phyloP scores from a whole-genome alignment of 1,140 invertebrate genomes.

The Patella vulgata region DNA sequence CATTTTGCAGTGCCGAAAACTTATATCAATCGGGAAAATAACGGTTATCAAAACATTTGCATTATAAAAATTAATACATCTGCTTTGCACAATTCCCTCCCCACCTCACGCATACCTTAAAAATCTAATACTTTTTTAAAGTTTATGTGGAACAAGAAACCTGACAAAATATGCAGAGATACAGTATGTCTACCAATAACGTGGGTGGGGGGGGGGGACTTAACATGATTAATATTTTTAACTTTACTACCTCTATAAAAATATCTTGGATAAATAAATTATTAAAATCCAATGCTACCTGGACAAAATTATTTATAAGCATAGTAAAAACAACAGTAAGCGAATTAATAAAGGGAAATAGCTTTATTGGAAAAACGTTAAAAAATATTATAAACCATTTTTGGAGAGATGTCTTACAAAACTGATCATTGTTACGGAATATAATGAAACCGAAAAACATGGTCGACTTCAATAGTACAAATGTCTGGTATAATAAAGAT shows the following conservation, averaged over 20 bases:
- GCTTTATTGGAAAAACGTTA: not conserved
- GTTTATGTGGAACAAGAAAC: constrained; percentile 13
- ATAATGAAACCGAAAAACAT: not conserved
- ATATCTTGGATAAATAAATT: constrained; percentile 22
- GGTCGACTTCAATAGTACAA: not conserved
- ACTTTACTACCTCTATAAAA: constrained; percentile 5
- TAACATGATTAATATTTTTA: too few relatives aligned
- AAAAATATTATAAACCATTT: constrained; percentile 6
- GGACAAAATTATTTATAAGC: constrained; percentile 6
- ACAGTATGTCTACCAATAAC: too few relatives aligned
- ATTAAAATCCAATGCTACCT: not conserved
- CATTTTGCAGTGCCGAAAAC: constrained; percentile 15
- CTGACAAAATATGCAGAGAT: constrained; percentile 6
- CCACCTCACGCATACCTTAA: not conserved
- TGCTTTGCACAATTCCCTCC: constrained; percentile 12
- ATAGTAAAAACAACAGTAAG: not conserved
- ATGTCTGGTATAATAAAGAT: constrained; percentile 4
- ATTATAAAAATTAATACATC: constrained; percentile 14
- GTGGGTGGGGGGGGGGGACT: too few relatives aligned
- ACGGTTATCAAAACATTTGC: constrained; percentile 8
- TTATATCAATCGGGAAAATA: constrained; percentile 19
- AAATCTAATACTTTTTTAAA: not conserved
- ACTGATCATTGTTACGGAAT: not conserved
- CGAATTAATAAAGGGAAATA: constrained; percentile 10
- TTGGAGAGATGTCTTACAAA: constrained; percentile 15